Percentiles rank a stretch among this genome's conserved stretches.
Evolutionary conservation across 2,888 invertebrate genomes (phyloP).

Genomic region (Epinotia ramella): DNA sequence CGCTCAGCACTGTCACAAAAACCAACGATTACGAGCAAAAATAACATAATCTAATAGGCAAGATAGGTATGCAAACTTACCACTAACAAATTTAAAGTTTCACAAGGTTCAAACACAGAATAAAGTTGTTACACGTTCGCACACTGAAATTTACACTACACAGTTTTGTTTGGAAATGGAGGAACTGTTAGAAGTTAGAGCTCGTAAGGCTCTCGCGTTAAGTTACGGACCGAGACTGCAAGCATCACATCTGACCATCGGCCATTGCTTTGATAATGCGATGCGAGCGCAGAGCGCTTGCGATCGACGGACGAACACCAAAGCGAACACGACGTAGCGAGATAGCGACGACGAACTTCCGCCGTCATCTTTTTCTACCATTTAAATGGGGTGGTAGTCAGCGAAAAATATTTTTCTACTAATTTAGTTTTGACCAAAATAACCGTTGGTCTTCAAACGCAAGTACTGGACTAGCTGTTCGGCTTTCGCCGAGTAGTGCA

Average conservation of each 20-base stretch:
- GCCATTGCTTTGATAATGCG: conserved; percentile 38
- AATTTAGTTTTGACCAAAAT: background rate
- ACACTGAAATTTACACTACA: conserved; percentile 36
- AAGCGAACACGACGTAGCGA: conserved; percentile 13
- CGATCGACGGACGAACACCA: conserved; percentile 32
- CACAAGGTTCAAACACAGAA: conserved; percentile 27
- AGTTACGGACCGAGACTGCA: conserved; percentile 22
- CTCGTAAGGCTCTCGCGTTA: conserved; percentile 10
- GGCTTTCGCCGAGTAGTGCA: too few relatives aligned
- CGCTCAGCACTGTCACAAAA: conserved; percentile 46
- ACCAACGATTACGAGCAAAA: conserved; percentile 38
- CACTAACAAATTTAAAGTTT: conserved; percentile 65
- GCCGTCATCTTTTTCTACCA: conserved; percentile 38
- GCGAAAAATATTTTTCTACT: conserved; percentile 1
- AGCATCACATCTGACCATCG: conserved; percentile 41
- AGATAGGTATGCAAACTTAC: conserved; percentile 64
- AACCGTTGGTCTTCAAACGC: background rate
- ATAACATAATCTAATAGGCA: conserved; percentile 42
- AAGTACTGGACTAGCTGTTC: too few relatives aligned
- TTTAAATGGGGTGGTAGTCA: conserved; percentile 5
- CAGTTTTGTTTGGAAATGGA: conserved; percentile 26
- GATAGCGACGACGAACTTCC: conserved; percentile 40
- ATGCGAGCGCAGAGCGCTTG: conserved; percentile 28
- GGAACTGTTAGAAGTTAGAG: conserved; percentile 29
- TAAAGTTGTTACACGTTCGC: conserved; percentile 38